Conservation (phyloP, 2,888 invertebrate genomes). For the Melikaiella ostensackeni region DNA sequence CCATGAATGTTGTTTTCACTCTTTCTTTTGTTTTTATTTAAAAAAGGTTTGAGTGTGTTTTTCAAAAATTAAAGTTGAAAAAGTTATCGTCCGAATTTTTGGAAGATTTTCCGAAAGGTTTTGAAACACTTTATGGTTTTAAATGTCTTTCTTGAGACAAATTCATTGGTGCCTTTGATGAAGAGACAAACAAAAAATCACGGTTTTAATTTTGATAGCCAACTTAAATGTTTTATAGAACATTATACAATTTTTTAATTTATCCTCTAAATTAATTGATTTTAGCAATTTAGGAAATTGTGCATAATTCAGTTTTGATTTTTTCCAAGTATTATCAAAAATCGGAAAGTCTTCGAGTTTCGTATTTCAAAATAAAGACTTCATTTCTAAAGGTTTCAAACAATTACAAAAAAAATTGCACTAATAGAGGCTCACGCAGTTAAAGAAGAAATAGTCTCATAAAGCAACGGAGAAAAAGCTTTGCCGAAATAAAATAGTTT, state of each 20-base stretch:
- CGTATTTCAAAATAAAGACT: conserved; percentile 9
- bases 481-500: background rate
- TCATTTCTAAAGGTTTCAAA: conserved; percentile 22
- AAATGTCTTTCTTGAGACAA: background rate
- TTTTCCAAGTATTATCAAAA: background rate
- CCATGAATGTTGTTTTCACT: background rate
- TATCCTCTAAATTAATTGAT: background rate
- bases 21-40: conserved; percentile 14
- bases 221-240: background rate
- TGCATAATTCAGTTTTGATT: background rate
- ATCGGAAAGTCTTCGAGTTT: conserved; percentile 1
- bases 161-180: conserved; percentile 19
- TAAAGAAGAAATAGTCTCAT: background rate
- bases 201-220: background rate
- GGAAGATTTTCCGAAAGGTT: background rate
- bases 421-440: conserved; percentile 21
- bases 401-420: background rate
- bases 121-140: background rate
- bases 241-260: background rate
- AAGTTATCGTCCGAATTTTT: background rate
- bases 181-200: background rate
- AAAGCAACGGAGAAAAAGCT: conserved; percentile 7
- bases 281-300: background rate
- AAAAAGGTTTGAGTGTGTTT: background rate
- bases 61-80: background rate